Evolutionary conservation across 1,140 invertebrate species (phyloP), one percentile per base, ranked within the genome.

Genomic region (Grapholita molesta): DNA sequence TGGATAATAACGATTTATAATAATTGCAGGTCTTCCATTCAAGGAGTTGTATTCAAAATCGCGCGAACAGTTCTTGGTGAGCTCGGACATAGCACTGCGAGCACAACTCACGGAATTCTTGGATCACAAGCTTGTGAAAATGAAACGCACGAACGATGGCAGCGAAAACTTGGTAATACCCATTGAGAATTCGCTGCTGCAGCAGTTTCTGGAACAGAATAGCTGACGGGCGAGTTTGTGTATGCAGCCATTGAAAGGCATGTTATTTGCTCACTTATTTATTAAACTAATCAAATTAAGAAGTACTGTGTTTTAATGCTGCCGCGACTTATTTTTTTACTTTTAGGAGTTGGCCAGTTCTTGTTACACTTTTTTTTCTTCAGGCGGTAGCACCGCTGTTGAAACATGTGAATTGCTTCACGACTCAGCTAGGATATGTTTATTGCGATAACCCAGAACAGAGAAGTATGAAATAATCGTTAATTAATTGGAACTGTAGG

Each of bases 21-120:
- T 69, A 66, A 28, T 88, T 88, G 69, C 88, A 97, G 97, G 97
- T 24, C 95, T 99, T 91, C 91, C 96, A 0, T 98, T 98, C 79
- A 96, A 96, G 83, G 95, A 97, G 78, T 90, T 99, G 28, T 99
- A 98, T 85, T 94, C 94, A 57, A 93, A 94, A 75, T 97, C 97
- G 72, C 93, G 97, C 53, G 97, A 98, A 90, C 93, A 94, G 9
- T 98, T 99, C 89, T 87, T 98, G 1, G 97, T 98, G 0, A 98
- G 96, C 83, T 97, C 97, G 2, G 97, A 99, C 91, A 92, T 96
- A 9, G 97, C 96, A 0, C 85, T 99, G 30, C 93, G 97, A 72
- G 95, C 97, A 3, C 98, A 99, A 79, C 91, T 99, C 1, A 98
- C 96, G 0, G 98, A 99, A 93, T 99, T 99, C 88, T 92, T 96